Evolutionary conservation across 2,888 invertebrate genomes (phyloP).

Genomic region (Nowickia ferox): DNA sequence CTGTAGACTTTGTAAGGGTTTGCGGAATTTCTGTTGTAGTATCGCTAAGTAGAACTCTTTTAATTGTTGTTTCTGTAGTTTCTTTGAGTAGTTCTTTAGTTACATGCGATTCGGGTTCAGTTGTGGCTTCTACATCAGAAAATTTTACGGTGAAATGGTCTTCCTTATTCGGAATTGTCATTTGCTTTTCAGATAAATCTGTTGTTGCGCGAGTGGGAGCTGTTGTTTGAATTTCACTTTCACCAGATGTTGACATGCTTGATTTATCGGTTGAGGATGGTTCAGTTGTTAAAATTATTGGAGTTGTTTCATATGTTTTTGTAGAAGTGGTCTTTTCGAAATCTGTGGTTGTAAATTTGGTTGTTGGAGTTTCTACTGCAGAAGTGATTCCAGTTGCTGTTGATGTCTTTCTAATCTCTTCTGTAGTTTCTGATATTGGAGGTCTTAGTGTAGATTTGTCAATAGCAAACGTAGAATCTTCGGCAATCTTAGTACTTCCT

Average conservation of each 20-base stretch:
- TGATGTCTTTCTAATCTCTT: no score
- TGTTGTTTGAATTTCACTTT: not conserved
- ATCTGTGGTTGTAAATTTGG: not conserved
- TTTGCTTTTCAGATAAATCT: not conserved
- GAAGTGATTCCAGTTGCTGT: not conserved
- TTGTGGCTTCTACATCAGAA: not conserved
- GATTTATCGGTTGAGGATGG: not conserved
- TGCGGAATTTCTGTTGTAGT: not conserved
- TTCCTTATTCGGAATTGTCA: not conserved
- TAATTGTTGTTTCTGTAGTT: not conserved
- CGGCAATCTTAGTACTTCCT: not conserved
- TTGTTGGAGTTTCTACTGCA: slow-evolving; percentile 9
- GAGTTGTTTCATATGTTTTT: not conserved
- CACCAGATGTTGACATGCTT: not conserved
- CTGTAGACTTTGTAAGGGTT: not conserved
- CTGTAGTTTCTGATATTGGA: slow-evolving; percentile 6
- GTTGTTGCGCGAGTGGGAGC: not conserved
- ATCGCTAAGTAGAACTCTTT: slow-evolving; percentile 7
- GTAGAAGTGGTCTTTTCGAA: not conserved
- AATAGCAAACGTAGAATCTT: not conserved
- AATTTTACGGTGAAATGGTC: not conserved
- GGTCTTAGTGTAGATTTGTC: not conserved
- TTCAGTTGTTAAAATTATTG: no score
- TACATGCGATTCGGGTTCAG: not conserved
- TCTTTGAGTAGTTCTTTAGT: not conserved